Percentiles rank a stretch among this genome's conserved stretches.
phyloP scores from a whole-genome alignment of 2,797 vertebrate genomes.

The Halcyon leucocephala region DNA sequence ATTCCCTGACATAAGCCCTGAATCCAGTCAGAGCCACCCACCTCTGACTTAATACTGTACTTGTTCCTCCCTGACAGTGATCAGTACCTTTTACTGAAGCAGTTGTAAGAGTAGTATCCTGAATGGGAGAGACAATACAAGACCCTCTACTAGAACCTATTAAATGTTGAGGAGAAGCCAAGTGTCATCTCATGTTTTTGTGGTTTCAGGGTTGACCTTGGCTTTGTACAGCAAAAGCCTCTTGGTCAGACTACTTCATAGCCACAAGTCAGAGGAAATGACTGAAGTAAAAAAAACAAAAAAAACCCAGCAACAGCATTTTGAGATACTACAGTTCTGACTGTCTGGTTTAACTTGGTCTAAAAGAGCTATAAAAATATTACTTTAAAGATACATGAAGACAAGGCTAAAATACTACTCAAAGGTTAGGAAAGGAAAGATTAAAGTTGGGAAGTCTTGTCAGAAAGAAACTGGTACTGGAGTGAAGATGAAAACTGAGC shows the following conservation, averaged over 20 bases:
- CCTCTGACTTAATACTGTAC: neutral
- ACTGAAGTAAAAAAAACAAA: neutral
- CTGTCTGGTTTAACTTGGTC: neutral
- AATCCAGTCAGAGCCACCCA: neutral
- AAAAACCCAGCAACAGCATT: neutral
- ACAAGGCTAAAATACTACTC: neutral
- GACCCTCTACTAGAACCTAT: neutral
- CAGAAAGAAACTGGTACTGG: neutral
- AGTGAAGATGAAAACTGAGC: neutral
- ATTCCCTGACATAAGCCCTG: neutral
- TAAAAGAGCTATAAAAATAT: neutral
- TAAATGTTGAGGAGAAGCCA: neutral
- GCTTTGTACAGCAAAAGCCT: neutral
- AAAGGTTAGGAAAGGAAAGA: neutral
- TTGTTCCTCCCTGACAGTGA: neutral
- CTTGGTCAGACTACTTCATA: neutral
- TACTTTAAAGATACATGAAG: neutral
- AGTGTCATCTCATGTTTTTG: neutral
- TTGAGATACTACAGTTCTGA: neutral
- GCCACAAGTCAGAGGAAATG: neutral
- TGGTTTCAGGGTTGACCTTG: slow-evolving; percentile 12
- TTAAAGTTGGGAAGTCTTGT: neutral
- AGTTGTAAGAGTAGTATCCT: neutral
- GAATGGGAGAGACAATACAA: neutral
- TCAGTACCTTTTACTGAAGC: neutral